Conservation (phyloP, 2,113 vertebrate species). For the Gila orcuttii region DNA sequence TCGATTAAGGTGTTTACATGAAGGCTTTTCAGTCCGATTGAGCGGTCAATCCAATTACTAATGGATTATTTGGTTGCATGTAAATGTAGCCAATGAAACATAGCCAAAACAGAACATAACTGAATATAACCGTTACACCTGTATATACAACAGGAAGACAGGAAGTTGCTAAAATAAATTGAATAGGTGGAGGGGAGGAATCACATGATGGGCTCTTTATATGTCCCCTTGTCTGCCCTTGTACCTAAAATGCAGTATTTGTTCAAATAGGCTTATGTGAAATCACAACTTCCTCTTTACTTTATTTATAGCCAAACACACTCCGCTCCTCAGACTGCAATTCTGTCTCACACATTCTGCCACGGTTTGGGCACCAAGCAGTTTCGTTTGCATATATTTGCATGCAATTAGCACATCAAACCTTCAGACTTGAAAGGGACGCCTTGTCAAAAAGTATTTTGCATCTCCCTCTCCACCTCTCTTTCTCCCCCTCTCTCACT, state of each 20-base stretch:
- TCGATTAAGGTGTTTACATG: no score
- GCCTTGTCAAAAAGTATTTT: slow-evolving; percentile 60
- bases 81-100: no score
- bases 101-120: no score
- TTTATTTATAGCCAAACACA: slow-evolving; percentile 55
- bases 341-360: slow-evolving; percentile 55
- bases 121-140: background rate
- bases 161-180: background rate
- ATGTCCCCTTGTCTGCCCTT: background rate
- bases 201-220: background rate
- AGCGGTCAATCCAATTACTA: no score
- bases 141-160: background rate
- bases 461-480: slow-evolving; percentile 44
- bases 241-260: slow-evolving; percentile 22
- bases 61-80: no score
- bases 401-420: slow-evolving; percentile 68
- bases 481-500: background rate
- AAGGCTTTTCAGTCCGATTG: no score
- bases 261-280: slow-evolving; percentile 39
- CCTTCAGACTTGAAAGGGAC: slow-evolving; percentile 63
- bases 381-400: slow-evolving; percentile 64
- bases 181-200: background rate
- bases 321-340: slow-evolving; percentile 48
- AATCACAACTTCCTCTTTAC: slow-evolving; percentile 51
- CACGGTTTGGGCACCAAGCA: slow-evolving; percentile 54